Conservation (phyloP, 2,888 invertebrate genomes). For the Craniophora ligustri region DNA sequence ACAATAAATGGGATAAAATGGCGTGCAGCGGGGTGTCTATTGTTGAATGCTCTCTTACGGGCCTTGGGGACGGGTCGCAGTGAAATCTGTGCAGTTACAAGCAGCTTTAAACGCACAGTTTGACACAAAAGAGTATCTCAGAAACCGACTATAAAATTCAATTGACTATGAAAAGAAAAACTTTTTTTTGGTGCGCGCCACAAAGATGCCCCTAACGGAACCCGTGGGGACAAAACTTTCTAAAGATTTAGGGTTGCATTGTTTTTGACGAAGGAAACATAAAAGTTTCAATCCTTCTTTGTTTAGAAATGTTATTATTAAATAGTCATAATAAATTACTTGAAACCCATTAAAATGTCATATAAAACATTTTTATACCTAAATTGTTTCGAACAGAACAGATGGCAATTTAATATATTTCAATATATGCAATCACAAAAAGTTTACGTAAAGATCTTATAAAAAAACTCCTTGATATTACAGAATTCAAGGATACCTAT, state of each 20-base stretch:
- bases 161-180: constrained; percentile 83
- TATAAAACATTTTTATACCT: constrained; percentile 25
- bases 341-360: constrained; percentile 37
- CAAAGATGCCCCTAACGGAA: constrained; percentile 82
- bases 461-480: not conserved
- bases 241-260: constrained; percentile 80
- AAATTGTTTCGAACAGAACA: constrained; percentile 7
- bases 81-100: constrained; percentile 74
- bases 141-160: constrained; percentile 88
- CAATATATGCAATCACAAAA: constrained; percentile 2
- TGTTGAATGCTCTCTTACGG: constrained; percentile 82
- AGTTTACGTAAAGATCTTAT: not conserved
- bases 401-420: constrained; percentile 6
- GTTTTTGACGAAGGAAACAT: constrained; percentile 74
- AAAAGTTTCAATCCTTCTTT: constrained; percentile 70
- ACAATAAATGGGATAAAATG: constrained; percentile 83
- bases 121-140: constrained; percentile 85
- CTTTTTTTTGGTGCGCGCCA: constrained; percentile 73
- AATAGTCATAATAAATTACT: constrained; percentile 41
- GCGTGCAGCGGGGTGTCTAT: constrained; percentile 80
- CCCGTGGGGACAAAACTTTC: constrained; percentile 78
- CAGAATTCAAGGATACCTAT: not conserved
- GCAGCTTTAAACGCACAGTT: constrained; percentile 86
- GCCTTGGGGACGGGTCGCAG: constrained; percentile 62
- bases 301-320: constrained; percentile 48